A percentile compares a stretch with the other conserved stretches of the same genome.
Conservation (phyloP, 1,140 invertebrate genomes). For the Drosophila nigrodunni region DNA sequence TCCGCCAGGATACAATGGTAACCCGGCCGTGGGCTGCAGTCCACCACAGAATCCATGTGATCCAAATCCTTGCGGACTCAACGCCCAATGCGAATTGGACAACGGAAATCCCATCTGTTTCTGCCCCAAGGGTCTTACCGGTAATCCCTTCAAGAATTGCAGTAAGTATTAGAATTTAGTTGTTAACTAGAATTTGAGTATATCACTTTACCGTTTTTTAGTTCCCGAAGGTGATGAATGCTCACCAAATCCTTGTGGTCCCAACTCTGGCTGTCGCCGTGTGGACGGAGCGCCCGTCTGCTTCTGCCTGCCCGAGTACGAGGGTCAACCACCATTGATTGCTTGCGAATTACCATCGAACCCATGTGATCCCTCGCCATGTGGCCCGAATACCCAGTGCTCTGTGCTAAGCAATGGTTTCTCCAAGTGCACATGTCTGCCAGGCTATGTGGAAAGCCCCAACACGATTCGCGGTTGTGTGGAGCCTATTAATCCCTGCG, state of each 20-base stretch:
- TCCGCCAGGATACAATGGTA: constrained; percentile 90
- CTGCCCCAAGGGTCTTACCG: constrained; percentile 94
- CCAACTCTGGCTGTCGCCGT: constrained; percentile 91
- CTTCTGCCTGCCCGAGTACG: constrained; percentile 94
- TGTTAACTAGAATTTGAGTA: not conserved
- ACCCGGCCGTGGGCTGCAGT: constrained; percentile 88
- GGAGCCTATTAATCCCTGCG: constrained; percentile 90
- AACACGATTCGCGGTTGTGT: constrained; percentile 94
- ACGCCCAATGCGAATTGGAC: constrained; percentile 93
- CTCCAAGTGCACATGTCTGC: constrained; percentile 93
- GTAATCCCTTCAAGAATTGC: constrained; percentile 96
- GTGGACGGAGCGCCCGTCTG: constrained; percentile 90
- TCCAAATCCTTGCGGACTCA: constrained; percentile 93
- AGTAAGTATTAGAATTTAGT: constrained; percentile 88
- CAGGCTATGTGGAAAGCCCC: constrained; percentile 93
- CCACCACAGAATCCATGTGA: constrained; percentile 90
- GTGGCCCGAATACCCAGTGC: constrained; percentile 95
- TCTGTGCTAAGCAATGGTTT: constrained; percentile 92
- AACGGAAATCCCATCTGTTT: constrained; percentile 94
- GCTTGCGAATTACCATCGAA: constrained; percentile 86
- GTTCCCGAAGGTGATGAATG: constrained; percentile 95
- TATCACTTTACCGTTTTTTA: constrained; percentile 70
- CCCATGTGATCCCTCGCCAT: constrained; percentile 93
- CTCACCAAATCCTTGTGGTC: constrained; percentile 92
- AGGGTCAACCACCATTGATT: constrained; percentile 91